These are phyloP conservation scores for Trypoxylus dichotomus DNA, from an alignment of 1,140 invertebrate species.

Conservation along the genomic window DNA sequence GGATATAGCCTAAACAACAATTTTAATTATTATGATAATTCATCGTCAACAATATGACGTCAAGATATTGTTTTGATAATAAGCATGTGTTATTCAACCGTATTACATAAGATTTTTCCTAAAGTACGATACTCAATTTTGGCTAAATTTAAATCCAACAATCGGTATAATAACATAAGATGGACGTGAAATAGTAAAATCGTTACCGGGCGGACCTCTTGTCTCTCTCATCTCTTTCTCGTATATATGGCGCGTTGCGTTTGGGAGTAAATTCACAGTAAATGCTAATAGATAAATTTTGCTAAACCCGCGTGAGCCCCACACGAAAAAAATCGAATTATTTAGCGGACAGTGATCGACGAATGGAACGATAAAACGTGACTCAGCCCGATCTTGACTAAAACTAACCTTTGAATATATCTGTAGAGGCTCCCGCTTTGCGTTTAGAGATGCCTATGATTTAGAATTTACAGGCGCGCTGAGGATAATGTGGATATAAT, in stretches of 20 bases:
- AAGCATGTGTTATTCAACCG: too few relatives aligned
- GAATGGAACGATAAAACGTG: conserved; percentile 21
- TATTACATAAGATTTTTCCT: too few relatives aligned
- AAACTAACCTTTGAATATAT: conserved; percentile 14
- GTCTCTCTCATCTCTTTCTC: neutral
- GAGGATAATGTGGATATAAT: too few relatives aligned
- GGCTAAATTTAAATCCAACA: too few relatives aligned
- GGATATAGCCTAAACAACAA: too few relatives aligned
- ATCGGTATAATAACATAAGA: neutral
- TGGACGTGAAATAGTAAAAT: conserved; percentile 1
- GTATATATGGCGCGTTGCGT: neutral
- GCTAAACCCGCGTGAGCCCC: conserved; percentile 16
- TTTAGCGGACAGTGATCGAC: conserved; percentile 19
- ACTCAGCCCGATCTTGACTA: conserved; percentile 16
- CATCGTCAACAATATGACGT: too few relatives aligned
- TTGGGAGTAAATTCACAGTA: conserved; percentile 1
- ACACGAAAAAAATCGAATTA: conserved; percentile 19
- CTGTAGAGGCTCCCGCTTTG: neutral
- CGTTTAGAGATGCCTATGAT: neutral
- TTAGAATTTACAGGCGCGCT: neutral
- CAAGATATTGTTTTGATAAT: too few relatives aligned
- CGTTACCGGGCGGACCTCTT: neutral
- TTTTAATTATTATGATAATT: too few relatives aligned
- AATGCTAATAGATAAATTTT: conserved; percentile 25
- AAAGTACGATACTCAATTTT: too few relatives aligned